phyloP scores from a whole-genome alignment of 2,113 vertebrate genomes.

The Papio anubis region DNA sequence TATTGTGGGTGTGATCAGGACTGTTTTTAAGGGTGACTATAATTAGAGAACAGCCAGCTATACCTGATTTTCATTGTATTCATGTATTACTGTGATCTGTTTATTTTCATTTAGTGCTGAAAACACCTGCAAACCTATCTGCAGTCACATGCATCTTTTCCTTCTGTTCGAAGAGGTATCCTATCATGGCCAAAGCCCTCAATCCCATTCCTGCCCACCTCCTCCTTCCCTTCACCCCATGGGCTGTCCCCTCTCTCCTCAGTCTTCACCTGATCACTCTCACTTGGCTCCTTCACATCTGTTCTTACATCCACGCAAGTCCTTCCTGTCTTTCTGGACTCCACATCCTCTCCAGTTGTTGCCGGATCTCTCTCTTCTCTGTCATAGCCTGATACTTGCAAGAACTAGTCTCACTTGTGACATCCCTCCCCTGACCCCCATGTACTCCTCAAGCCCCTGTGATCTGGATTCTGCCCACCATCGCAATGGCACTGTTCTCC shows the following conservation, averaged over 20 bases:
- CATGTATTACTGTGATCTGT: background rate
- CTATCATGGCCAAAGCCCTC: background rate
- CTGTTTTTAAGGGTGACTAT: background rate
- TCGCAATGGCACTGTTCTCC: no score
- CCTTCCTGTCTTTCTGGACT: background rate
- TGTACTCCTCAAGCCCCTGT: rapidly evolving
- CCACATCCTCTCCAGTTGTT: background rate
- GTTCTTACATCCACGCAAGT: background rate
- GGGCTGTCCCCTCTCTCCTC: background rate
- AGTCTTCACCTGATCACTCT: background rate
- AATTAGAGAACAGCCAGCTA: background rate
- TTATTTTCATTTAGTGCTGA: background rate
- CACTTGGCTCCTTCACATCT: background rate
- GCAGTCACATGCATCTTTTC: background rate
- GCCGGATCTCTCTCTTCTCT: background rate
- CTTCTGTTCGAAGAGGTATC: background rate
- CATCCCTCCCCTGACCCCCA: rapidly evolving
- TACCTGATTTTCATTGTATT: background rate
- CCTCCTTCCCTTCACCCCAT: background rate
- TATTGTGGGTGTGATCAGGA: background rate
- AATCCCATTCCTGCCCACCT: no score
- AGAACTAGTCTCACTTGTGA: background rate
- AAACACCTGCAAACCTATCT: background rate
- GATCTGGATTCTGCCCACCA: rapidly evolving
- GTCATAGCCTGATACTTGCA: background rate